A percentile compares a stretch with the other conserved stretches of the same genome.
phyloP scores from a whole-genome alignment of 2,888 invertebrate genomes.

The Morpho achilles region DNA sequence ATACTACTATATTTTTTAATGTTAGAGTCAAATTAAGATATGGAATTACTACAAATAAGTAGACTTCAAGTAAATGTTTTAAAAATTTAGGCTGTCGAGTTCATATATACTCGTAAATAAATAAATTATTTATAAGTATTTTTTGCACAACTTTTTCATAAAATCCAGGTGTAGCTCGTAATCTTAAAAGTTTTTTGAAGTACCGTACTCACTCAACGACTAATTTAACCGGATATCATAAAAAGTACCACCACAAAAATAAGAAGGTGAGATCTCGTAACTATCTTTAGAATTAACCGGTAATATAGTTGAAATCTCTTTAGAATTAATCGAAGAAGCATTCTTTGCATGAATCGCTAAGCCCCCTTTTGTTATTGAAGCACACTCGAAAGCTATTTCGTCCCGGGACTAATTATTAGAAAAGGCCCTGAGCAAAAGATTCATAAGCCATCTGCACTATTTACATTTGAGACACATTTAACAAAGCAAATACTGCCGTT shows the following conservation, averaged over 20 bases:
- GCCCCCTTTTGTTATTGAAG: slow-evolving; percentile 66
- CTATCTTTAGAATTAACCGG: slow-evolving; percentile 53
- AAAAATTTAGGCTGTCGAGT: no score
- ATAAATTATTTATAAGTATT: no score
- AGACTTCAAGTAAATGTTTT: no score
- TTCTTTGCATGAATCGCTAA: slow-evolving; percentile 49
- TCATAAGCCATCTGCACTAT: slow-evolving; percentile 55
- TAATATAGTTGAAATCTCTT: slow-evolving; percentile 60
- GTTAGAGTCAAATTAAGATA: no score
- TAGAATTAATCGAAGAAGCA: slow-evolving; percentile 54
- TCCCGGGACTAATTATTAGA: slow-evolving; percentile 65
- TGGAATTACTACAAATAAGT: no score
- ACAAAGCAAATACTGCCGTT: slow-evolving; percentile 66
- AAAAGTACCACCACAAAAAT: slow-evolving; percentile 49
- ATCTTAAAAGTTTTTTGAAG: slow-evolving; percentile 6
- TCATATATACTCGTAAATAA: no score
- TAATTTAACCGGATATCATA: slow-evolving; percentile 57
- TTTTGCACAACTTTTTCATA: neutral
- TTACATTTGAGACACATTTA: slow-evolving; percentile 66
- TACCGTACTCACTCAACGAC: slow-evolving; percentile 10
- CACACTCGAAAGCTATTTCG: slow-evolving; percentile 62
- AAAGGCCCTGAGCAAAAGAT: slow-evolving; percentile 47
- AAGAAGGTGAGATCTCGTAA: slow-evolving; percentile 57
- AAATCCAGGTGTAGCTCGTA: slow-evolving; percentile 20
- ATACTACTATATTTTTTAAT: no score